Percentiles rank a stretch among this genome's conserved stretches.
Conservation (phyloP, 2,888 invertebrate species). For the Celastrina argiolus region DNA sequence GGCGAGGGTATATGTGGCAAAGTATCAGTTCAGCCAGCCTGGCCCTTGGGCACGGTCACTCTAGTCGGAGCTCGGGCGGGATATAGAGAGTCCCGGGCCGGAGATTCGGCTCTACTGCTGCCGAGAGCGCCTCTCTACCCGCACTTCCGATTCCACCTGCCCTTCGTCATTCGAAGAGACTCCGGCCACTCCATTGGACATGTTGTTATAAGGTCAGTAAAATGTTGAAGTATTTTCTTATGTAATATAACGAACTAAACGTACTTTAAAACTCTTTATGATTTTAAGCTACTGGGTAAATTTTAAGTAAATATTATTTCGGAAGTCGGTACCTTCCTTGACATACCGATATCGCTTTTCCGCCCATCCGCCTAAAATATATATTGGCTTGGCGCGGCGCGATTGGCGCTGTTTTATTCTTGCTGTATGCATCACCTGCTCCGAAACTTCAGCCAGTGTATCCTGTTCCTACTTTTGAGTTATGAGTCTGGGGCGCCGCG, state of each 20-base stretch:
- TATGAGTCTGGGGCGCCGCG: slow-evolving; percentile 45
- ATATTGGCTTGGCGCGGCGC: background rate
- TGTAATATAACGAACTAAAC: too few relatives aligned
- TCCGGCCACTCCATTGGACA: slow-evolving; percentile 83
- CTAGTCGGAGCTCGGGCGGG: slow-evolving; percentile 87
- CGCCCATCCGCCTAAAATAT: background rate
- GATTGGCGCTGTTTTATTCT: slow-evolving; percentile 24
- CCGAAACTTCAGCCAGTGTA: slow-evolving; percentile 50
- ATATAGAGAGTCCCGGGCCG: slow-evolving; percentile 90
- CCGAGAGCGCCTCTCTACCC: slow-evolving; percentile 94
- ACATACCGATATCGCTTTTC: background rate
- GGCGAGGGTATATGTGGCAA: slow-evolving; percentile 86
- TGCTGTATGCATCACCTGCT: slow-evolving; percentile 48
- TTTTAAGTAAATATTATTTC: background rate
- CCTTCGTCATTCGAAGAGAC: slow-evolving; percentile 89
- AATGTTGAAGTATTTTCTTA: background rate
- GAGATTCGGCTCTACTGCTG: slow-evolving; percentile 89
- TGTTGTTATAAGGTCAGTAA: slow-evolving; percentile 88
- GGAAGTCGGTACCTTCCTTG: background rate
- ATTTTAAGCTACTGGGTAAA: background rate
- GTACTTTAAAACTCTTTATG: too few relatives aligned
- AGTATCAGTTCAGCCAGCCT: slow-evolving; percentile 81
- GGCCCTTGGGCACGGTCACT: slow-evolving; percentile 81
- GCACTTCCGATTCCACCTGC: slow-evolving; percentile 91
- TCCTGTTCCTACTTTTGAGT: slow-evolving; percentile 54